Evolutionary conservation across 2,113 vertebrate genomes (phyloP).

Genomic region (Aspidoscelis tigris): DNA sequence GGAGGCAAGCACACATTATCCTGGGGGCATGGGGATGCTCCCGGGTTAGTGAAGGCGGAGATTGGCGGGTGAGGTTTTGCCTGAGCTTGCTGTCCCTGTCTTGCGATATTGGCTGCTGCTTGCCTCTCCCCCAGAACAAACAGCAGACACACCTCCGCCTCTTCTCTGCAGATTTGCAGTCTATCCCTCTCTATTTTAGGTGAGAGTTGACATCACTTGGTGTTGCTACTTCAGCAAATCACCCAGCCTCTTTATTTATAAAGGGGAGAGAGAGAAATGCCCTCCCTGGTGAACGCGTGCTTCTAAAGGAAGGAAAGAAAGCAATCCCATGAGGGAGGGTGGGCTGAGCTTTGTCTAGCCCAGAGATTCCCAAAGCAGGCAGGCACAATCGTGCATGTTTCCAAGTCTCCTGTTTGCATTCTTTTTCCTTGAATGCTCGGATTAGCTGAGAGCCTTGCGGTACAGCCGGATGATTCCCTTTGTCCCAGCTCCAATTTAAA

Average conservation of each 20-base stretch:
- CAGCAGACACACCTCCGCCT: no score
- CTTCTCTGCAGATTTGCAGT: slow-evolving; percentile 74
- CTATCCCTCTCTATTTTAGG: slow-evolving; percentile 84
- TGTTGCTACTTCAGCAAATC: slow-evolving; percentile 73
- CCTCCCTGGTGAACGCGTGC: background rate
- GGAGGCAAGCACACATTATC: no score
- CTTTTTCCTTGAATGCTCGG: background rate
- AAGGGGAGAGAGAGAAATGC: background rate
- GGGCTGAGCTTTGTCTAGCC: background rate
- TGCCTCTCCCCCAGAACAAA: no score
- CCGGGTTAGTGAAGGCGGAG: no score
- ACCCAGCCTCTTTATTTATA: slow-evolving; percentile 40
- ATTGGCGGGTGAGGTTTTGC: no score
- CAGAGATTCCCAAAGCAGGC: background rate
- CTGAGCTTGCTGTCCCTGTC: no score
- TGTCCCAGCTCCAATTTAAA: background rate
- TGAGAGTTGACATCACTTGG: slow-evolving; percentile 80
- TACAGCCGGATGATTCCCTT: background rate
- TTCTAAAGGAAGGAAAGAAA: background rate
- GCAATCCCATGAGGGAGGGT: background rate
- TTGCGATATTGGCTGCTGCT: no score
- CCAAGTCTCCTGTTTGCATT: background rate
- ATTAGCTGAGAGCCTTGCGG: background rate
- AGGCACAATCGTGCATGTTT: background rate
- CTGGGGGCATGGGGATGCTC: no score